Evolutionary conservation across 35 echinoderm and acorn worm genomes (phyloP), one percentile per base, ranked within the genome.

Genomic region (Diadema setosum): DNA sequence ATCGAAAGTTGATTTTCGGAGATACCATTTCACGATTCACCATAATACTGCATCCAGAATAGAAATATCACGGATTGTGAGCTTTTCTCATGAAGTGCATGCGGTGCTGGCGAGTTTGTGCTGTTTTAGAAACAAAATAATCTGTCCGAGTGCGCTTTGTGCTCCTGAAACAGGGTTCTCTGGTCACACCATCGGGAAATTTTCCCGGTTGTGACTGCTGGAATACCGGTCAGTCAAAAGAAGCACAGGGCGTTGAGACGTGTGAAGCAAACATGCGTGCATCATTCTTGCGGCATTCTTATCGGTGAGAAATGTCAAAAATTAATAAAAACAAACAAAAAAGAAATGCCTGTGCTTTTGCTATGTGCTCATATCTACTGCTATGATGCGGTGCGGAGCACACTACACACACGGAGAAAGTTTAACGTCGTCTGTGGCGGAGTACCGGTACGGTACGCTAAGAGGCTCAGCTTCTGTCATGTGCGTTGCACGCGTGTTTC

Each of bases 371-470:
- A 78, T 78, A 16, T 78, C 73, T 78, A 78, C 33, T 34, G 73
- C 73, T 78, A 78, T 78, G 17, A 78, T 78, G 73, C 73, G 40
- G 73, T 78, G 73, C 73, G 73, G 73, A 78, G 73, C 73, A 78
- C 73, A 78, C 73, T 41, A 78, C 73, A 78, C 5, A 75, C 73
- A 78, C 40, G 39, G 73, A 32, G 24, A n/a, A n/a, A n/a, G n/a
- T n/a, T n/a, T n/a, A n/a, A n/a, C n/a, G n/a, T n/a, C n/a, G n/a
- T n/a, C n/a, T n/a, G n/a, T n/a, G n/a, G n/a, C n/a, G n/a, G n/a
- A n/a, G n/a, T 52, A n/a, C 9, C 48, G n/a, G 48, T 52, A n/a
- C 9, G 48, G n/a, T 11, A 9, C 9, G n/a, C 48, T 52, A 9
- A n/a, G 48, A 9, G n/a, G 48, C 48, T n/a, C 9, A 52, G 48